A percentile compares a stretch with the other conserved stretches of the same genome.
phyloP scores from a whole-genome alignment of 2,888 invertebrate genomes.

The Noctua comes region DNA sequence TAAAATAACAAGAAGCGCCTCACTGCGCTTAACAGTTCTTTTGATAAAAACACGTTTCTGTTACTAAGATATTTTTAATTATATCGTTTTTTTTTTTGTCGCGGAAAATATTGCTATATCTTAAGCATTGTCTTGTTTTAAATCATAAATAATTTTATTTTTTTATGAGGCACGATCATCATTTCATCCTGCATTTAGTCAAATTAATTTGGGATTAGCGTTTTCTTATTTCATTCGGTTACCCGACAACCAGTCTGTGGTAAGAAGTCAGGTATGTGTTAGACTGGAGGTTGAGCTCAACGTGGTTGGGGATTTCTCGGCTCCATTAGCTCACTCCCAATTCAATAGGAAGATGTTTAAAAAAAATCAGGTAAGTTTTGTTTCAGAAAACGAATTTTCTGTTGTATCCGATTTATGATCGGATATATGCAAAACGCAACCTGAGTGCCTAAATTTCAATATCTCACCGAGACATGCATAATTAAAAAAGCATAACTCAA shows the following conservation, averaged over 20 bases:
- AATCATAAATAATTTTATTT: not conserved
- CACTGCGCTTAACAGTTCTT: conserved; percentile 34
- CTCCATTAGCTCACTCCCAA: no score
- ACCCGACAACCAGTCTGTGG: not conserved
- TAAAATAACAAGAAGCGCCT: conserved; percentile 41
- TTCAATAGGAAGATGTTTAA: no score
- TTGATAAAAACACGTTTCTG: conserved; percentile 11
- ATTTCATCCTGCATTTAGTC: not conserved
- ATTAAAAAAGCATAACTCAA: no score
- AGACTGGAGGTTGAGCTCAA: not conserved
- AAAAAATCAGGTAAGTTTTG: no score
- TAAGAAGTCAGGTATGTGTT: not conserved
- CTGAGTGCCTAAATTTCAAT: no score
- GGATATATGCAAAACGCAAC: no score
- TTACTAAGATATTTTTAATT: conserved; percentile 30
- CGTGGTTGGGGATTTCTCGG: no score
- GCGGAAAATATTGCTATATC: not conserved
- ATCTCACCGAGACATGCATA: no score
- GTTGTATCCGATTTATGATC: no score
- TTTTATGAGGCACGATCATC: not conserved
- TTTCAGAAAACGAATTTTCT: no score
- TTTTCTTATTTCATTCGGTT: not conserved
- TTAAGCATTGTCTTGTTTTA: not conserved
- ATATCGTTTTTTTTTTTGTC: conserved; percentile 11
- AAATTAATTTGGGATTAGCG: no score